Evolutionary conservation across 2,113 vertebrate species (phyloP).

Genomic region (Tretioscincus oriximinensis): DNA sequence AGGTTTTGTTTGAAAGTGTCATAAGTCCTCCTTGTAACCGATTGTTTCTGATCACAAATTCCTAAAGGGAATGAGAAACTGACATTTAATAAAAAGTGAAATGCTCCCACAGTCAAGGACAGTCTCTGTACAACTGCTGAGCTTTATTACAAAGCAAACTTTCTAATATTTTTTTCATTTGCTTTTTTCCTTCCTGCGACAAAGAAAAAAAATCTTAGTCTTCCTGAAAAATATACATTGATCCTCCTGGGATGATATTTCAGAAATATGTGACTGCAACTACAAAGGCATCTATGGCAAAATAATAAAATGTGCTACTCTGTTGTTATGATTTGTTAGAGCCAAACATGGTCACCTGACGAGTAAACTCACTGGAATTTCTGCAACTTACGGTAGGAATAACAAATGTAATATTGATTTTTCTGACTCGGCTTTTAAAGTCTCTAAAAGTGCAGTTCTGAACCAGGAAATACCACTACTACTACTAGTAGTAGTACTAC

Average conservation of each 20-base stretch:
- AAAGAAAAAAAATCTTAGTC: not conserved
- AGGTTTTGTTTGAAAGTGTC: constrained; percentile 10
- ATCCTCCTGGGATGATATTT: not conserved
- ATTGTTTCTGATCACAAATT: not conserved
- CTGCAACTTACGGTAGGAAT: not conserved
- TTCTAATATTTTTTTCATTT: not conserved
- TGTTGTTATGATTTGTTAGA: not conserved
- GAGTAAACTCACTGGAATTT: not conserved
- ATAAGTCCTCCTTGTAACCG: not conserved
- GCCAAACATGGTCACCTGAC: not conserved
- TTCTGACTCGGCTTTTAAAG: not conserved
- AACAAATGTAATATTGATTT: not conserved
- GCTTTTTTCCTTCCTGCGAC: not conserved
- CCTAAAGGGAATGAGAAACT: not conserved
- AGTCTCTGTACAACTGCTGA: not conserved
- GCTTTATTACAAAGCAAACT: not conserved
- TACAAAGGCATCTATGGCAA: not conserved
- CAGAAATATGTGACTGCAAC: not conserved
- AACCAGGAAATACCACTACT: too few species aligned
- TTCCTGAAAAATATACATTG: not conserved
- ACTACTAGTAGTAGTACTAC: too few species aligned
- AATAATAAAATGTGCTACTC: not conserved
- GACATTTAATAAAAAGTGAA: not conserved
- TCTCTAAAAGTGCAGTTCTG: not conserved
- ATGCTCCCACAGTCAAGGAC: not conserved